phyloP scores from a whole-genome alignment of 2,888 invertebrate species.

The Tridacna crocea region DNA sequence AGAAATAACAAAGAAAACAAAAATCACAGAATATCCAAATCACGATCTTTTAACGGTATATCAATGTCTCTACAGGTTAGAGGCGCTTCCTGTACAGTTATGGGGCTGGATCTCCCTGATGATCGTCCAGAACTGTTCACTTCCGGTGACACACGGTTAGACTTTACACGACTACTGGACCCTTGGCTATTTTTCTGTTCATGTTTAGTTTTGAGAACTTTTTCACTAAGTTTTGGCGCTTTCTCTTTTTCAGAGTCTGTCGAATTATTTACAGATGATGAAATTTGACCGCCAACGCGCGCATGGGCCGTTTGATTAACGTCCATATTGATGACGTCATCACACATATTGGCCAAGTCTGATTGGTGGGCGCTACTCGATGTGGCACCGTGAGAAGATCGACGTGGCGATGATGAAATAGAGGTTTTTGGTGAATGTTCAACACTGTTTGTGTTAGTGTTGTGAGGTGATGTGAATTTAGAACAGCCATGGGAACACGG shows the following conservation, averaged over 20 bases:
- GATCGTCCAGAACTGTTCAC: conserved; percentile 20
- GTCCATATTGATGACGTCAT: conserved; percentile 63
- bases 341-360: conserved; percentile 59
- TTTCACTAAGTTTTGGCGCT: conserved; percentile 35
- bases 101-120: conserved; percentile 37
- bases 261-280: not conserved
- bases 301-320: conserved; percentile 23
- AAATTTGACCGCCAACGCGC: conserved; percentile 7
- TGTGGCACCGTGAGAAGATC: conserved; percentile 55
- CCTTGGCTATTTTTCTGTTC: conserved; percentile 9
- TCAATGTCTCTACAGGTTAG: conserved; percentile 71
- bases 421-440: conserved; percentile 78
- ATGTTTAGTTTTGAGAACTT: conserved; percentile 18
- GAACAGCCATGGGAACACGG: conserved; percentile 65
- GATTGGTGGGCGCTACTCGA: conserved; percentile 57
- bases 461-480: conserved; percentile 75
- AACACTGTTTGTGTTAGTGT: conserved; percentile 75
- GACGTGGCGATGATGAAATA: conserved; percentile 68
- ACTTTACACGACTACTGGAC: conserved; percentile 21
- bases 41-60: conserved; percentile 77
- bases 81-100: conserved; percentile 37
- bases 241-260: conserved; percentile 1
- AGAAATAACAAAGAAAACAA: conserved; percentile 11
- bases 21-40: conserved; percentile 79
- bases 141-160: conserved; percentile 53